phyloP scores from a whole-genome alignment of 2,113 vertebrate genomes.

The Tor tambroides region DNA sequence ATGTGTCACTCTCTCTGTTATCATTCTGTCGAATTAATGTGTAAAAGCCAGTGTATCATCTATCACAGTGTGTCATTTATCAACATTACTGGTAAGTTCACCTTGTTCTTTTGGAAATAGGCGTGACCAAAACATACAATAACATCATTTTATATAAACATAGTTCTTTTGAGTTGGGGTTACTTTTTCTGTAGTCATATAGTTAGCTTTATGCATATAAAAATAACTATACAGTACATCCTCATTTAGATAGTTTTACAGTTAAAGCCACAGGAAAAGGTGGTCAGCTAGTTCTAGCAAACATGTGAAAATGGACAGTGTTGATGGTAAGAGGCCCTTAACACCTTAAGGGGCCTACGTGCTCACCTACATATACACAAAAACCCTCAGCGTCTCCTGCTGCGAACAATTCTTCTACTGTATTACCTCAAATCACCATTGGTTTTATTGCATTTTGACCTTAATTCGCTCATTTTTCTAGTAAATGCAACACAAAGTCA shows the following conservation, averaged over 20 bases:
- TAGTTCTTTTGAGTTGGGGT: neutral
- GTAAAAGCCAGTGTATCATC: neutral
- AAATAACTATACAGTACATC: neutral
- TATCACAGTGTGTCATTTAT: constrained; percentile 22
- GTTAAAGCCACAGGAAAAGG: constrained; percentile 51
- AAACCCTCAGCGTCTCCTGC: neutral
- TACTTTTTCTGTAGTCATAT: neutral
- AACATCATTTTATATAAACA: neutral
- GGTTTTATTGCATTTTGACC: neutral
- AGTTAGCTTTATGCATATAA: neutral
- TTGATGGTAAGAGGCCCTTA: neutral
- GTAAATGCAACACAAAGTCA: neutral
- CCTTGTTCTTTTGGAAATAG: neutral
- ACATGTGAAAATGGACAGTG: constrained; percentile 32
- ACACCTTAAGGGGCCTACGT: neutral
- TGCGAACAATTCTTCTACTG: neutral
- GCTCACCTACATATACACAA: neutral
- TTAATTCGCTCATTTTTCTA: neutral
- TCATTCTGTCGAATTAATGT: neutral
- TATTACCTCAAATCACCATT: neutral
- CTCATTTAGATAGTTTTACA: constrained; percentile 18
- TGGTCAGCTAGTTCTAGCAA: constrained; percentile 23
- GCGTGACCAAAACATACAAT: neutral
- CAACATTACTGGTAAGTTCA: constrained; percentile 7
- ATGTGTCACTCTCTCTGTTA: constrained; percentile 5